A percentile compares a stretch with the other conserved stretches of the same genome.
Evolutionary conservation across 2,113 vertebrate species (phyloP).

Genomic region (Tonatia bakeri): DNA sequence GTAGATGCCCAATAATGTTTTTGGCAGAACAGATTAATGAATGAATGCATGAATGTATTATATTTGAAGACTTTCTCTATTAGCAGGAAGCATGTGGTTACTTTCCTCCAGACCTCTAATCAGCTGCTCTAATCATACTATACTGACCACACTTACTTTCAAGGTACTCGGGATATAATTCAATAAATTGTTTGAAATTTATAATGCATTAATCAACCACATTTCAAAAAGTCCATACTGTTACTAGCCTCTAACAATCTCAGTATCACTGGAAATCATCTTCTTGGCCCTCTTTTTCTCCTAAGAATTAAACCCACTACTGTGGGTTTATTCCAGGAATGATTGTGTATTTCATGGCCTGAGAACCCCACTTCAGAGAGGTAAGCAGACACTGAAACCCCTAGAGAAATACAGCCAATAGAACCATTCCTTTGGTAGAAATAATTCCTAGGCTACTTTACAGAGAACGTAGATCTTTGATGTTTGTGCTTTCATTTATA

Average conservation of each 20-base stretch:
- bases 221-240: slow-evolving; percentile 24
- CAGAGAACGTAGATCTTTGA: background rate
- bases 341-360: background rate
- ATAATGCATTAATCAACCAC: background rate
- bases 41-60: background rate
- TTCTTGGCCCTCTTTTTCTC: background rate
- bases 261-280: background rate
- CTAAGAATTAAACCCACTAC: background rate
- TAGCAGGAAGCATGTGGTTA: background rate
- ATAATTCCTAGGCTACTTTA: background rate
- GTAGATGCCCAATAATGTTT: background rate
- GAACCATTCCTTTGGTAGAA: background rate
- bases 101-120: background rate
- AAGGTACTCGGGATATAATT: background rate
- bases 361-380: background rate
- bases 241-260: background rate
- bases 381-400: background rate
- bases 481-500: background rate
- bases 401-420: background rate
- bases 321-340: slow-evolving; percentile 6
- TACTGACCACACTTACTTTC: background rate
- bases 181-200: slow-evolving; percentile 25
- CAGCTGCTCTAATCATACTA: background rate
- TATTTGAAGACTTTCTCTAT: background rate
- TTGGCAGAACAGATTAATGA: background rate